Evolutionary conservation across 2,888 invertebrate genomes (phyloP), one percentile per base, ranked within the genome.

Genomic region (Smittia sp.): DNA sequence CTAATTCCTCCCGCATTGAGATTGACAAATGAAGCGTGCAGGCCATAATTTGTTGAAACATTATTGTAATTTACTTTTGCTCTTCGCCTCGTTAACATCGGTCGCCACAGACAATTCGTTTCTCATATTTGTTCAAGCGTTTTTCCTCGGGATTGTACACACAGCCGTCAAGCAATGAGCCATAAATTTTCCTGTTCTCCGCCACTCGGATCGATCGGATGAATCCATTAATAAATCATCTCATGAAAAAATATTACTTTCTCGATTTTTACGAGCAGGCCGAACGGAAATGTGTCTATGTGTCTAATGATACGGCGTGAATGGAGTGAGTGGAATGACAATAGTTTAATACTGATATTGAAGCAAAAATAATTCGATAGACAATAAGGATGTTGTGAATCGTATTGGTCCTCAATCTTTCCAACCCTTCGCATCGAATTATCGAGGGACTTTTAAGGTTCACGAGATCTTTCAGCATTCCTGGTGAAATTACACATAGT

Each of bases 221-320:
- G n/a, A n/a, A n/a, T 52, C 68, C 68, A 68, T 68, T 68, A 68
- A 68, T 68, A 68, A 68, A 68, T 68, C 68, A 68, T 68, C 4
- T 25, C 25, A 27, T 32, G 27, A 13, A 65, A 4, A 65, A 65
- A 65, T 65, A 65, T 65, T 65, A 65, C 25, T 25, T 15, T 65
- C 27, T 27, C 65, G 32, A 7, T 46, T 11, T 46, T 6, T 46
- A 46, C 46, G 15, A 46, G 13, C 22, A 62, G 20, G 15, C 46
- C 6, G n/a, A 11, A 46, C n/a, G 46, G 46, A 46, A 46, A n/a
- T n/a, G 11, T 32, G 46, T 15, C n/a, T 6, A 46, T 11, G 46
- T 46, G 62, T n/a, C 20, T 62, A 24, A 24, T 62, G 62, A n/a
- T 2, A n/a, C 3, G 62, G 62, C 25, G 22, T 62, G 62, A 6